Evolutionary conservation across 2,113 vertebrate genomes (phyloP).

Genomic region (Actinemys pallida): DNA sequence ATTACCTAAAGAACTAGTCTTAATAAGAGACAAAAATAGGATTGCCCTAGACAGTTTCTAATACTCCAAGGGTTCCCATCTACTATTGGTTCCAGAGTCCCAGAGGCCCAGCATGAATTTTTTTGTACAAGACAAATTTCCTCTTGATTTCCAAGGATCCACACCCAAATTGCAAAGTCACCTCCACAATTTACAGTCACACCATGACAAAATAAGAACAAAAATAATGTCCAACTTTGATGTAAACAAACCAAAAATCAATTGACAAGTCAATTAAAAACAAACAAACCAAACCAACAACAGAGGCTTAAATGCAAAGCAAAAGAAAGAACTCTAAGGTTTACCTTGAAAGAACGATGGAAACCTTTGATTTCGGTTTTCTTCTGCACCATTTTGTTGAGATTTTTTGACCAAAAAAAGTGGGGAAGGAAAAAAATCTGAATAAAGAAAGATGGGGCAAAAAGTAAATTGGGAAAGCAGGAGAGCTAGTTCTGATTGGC

Average conservation of each 20-base stretch:
- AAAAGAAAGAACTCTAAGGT: not conserved
- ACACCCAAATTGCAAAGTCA: not conserved
- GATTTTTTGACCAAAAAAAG: not conserved
- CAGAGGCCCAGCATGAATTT: not conserved
- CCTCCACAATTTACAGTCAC: not conserved
- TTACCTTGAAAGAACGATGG: slow-evolving; percentile 93
- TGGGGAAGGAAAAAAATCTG: not conserved
- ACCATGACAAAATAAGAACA: not conserved
- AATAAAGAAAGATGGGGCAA: not conserved
- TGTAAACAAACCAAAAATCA: not conserved
- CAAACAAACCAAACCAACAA: not conserved
- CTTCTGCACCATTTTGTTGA: slow-evolving; percentile 91
- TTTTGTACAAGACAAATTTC: not conserved
- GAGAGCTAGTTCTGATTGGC: slow-evolving; percentile 61
- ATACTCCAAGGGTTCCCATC: not conserved
- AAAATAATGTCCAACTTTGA: not conserved
- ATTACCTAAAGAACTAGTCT: not conserved
- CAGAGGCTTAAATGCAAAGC: not conserved
- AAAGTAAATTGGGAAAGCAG: not conserved
- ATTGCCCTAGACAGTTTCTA: not conserved
- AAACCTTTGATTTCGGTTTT: slow-evolving; percentile 92
- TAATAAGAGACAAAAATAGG: not conserved
- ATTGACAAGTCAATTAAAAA: not conserved
- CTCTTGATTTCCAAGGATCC: not conserved
- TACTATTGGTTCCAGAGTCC: not conserved